phyloP scores from a whole-genome alignment of 2,113 vertebrate species.

The Mus spicilegus region DNA sequence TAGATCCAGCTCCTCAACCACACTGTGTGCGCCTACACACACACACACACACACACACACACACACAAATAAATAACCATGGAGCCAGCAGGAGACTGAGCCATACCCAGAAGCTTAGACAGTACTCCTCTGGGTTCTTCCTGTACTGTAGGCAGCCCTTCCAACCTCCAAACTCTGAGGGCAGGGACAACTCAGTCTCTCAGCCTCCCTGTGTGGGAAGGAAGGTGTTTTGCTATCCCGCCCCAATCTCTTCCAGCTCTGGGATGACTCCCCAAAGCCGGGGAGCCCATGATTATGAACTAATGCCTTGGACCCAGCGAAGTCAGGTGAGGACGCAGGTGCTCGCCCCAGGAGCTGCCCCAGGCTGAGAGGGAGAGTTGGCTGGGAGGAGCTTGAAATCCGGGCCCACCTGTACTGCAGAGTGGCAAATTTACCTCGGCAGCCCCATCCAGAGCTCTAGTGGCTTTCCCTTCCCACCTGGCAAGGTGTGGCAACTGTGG shows the following conservation, averaged over 20 bases:
- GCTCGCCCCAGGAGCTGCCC: background rate
- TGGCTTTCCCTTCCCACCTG: background rate
- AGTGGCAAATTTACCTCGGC: background rate
- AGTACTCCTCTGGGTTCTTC: slow-evolving; percentile 56
- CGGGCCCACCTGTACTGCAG: background rate
- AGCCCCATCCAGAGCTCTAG: background rate
- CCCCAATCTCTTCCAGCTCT: slow-evolving; percentile 12
- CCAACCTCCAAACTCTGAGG: background rate
- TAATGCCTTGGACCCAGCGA: background rate
- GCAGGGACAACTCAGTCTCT: slow-evolving; percentile 1
- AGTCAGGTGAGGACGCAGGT: slow-evolving; percentile 17
- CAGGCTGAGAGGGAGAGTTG: background rate
- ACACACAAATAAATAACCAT: slow-evolving; percentile 68
- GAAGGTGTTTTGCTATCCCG: background rate
- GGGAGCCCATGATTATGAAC: background rate
- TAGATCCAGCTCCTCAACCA: slow-evolving; percentile 60
- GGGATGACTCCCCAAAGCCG: background rate
- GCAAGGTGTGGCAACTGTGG: background rate
- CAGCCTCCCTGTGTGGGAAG: slow-evolving; percentile 39
- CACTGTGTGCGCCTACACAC: background rate
- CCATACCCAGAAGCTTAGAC: slow-evolving; percentile 62
- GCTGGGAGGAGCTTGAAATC: background rate
- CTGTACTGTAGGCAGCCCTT: background rate
- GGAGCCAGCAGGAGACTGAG: slow-evolving; percentile 46
- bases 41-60: background rate